A percentile compares a stretch with the other conserved stretches of the same genome.
Evolutionary conservation across 2,113 vertebrate genomes (phyloP).

Genomic region (Cavia aperea): DNA sequence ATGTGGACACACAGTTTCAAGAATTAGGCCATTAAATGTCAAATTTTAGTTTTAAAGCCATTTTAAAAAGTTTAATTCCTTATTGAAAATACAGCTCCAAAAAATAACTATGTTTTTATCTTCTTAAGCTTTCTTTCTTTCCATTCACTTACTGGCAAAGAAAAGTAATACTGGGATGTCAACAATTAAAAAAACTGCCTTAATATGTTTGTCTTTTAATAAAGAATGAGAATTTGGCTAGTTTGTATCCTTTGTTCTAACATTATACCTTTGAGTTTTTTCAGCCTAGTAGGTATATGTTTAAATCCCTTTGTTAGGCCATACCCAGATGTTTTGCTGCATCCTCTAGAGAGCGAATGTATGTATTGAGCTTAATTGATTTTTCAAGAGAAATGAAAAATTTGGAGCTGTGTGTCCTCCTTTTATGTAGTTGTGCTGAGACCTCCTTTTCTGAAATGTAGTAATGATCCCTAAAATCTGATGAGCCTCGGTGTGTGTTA

Average conservation of each 20-base stretch:
- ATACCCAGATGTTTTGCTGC: conserved; percentile 11
- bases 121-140: not conserved
- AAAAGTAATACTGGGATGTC: not conserved
- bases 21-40: conserved; percentile 12
- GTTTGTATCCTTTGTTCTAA: not conserved
- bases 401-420: conserved; percentile 66
- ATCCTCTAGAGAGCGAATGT: conserved; percentile 26
- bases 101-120: conserved; percentile 7
- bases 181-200: not conserved
- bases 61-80: conserved; percentile 5
- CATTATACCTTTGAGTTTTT: conserved; percentile 26
- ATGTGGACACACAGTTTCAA: not conserved
- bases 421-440: conserved; percentile 26
- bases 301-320: conserved; percentile 19
- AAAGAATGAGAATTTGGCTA: not conserved
- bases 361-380: conserved; percentile 34
- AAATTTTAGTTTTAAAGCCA: conserved; percentile 41
- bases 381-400: conserved; percentile 49
- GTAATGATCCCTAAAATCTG: not conserved
- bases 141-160: not conserved
- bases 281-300: not conserved
- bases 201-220: conserved; percentile 24
- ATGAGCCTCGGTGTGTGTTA: not conserved
- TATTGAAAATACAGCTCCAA: not conserved
- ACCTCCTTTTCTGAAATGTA: conserved; percentile 16